phyloP scores from a whole-genome alignment of 2,113 vertebrate species.

The Callionymus lyra region DNA sequence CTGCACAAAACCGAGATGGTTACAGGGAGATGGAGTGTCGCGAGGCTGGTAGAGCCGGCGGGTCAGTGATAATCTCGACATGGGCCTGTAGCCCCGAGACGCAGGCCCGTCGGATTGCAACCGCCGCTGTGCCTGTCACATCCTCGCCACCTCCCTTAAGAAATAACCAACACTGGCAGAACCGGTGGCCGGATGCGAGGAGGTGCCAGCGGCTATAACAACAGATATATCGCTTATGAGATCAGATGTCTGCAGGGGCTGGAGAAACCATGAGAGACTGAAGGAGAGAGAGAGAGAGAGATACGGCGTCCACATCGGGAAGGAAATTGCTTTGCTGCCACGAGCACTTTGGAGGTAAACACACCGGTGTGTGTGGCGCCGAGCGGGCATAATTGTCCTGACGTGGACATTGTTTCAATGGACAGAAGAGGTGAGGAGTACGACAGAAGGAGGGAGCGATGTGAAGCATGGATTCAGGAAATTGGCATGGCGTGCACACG shows the following conservation, averaged over 20 bases:
- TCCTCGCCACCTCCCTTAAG: conserved; percentile 49
- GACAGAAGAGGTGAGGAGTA: conserved; percentile 51
- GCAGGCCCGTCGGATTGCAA: conserved; percentile 33
- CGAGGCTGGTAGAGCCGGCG: conserved; percentile 23
- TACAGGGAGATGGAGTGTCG: conserved; percentile 19
- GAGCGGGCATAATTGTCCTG: conserved; percentile 64
- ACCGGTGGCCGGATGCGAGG: conserved; percentile 59
- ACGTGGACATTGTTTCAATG: conserved; percentile 66
- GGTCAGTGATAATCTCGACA: conserved; percentile 38
- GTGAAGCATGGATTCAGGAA: conserved; percentile 70
- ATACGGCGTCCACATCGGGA: conserved; percentile 55
- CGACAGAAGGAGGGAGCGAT: conserved; percentile 36
- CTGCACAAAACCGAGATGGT: conserved; percentile 31
- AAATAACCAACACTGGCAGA: conserved; percentile 65
- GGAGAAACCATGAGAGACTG: conserved; percentile 52
- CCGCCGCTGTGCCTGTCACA: conserved; percentile 50
- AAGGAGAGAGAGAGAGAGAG: conserved; percentile 22
- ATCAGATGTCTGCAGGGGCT: conserved; percentile 66
- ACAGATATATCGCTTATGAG: conserved; percentile 70
- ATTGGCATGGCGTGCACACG: conserved; percentile 69
- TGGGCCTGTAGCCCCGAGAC: conserved; percentile 28
- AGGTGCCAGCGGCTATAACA: conserved; percentile 62
- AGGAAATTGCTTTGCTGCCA: conserved; percentile 70
- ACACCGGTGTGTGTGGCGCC: conserved; percentile 54
- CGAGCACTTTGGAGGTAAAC: conserved; percentile 61